Evolutionary conservation across 2,888 invertebrate species (phyloP).

Genomic region (Willowsia nigromaculata): DNA sequence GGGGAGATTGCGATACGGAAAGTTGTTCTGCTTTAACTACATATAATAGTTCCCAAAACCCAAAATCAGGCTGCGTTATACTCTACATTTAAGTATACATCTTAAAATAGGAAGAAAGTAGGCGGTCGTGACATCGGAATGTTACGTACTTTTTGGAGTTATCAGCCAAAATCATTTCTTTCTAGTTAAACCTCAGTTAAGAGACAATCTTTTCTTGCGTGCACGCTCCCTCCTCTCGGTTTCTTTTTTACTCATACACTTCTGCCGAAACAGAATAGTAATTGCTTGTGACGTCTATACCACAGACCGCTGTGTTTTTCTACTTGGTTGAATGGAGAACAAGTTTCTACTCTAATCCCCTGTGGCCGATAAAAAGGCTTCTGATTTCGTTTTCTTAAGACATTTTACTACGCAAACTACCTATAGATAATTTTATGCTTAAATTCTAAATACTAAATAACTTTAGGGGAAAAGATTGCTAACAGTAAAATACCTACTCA

Average conservation of each 20-base stretch:
- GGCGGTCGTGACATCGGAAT: not conserved
- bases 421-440: not conserved
- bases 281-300: not conserved
- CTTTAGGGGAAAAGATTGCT: not conserved
- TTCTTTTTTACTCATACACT: not conserved
- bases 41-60: too few relatives aligned
- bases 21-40: too few relatives aligned
- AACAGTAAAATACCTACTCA: too few relatives aligned
- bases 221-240: not conserved
- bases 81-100: too few relatives aligned
- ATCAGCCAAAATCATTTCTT: too few relatives aligned
- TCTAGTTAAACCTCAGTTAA: not conserved
- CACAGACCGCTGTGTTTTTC: not conserved
- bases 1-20: too few relatives aligned
- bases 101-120: too few relatives aligned
- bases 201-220: not conserved
- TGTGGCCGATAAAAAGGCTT: constrained; percentile 39
- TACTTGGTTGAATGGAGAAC: not conserved
- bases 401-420: not conserved
- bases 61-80: too few relatives aligned
- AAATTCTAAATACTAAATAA: not conserved
- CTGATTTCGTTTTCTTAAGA: constrained; percentile 29
- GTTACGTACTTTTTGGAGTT: not conserved
- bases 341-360: constrained; percentile 29
- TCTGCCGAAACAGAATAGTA: not conserved